These are phyloP conservation scores for Clanis bilineata DNA, from an alignment of 2,888 invertebrate species.

Conservation along the genomic window DNA sequence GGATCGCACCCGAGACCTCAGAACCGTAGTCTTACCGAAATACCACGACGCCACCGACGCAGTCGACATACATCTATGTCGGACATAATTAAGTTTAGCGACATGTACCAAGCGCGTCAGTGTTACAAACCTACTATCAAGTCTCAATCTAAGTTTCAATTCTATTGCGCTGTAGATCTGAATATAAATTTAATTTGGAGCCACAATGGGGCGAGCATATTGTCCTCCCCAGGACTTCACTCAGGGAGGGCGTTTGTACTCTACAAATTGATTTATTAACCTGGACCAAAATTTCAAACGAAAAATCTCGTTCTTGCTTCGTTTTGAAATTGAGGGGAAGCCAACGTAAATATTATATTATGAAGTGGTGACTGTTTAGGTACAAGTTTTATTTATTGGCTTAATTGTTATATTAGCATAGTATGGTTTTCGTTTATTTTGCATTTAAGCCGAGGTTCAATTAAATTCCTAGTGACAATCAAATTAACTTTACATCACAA, in stretches of 20 bases:
- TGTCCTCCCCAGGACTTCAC: constrained; percentile 50
- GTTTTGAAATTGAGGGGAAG: background rate
- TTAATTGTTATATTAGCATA: too few relatives aligned
- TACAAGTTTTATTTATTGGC: background rate
- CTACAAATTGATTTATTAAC: constrained; percentile 64
- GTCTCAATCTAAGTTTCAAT: constrained; percentile 65
- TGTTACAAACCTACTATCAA: constrained; percentile 25
- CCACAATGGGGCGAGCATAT: constrained; percentile 54
- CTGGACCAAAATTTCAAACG: constrained; percentile 38
- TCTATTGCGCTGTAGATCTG: constrained; percentile 60
- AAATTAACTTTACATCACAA: too few relatives aligned
- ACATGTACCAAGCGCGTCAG: background rate
- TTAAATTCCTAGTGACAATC: too few relatives aligned
- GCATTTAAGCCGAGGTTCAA: too few relatives aligned
- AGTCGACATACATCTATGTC: too few relatives aligned
- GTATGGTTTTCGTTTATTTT: too few relatives aligned
- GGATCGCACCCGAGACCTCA: too few relatives aligned
- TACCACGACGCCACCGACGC: too few relatives aligned
- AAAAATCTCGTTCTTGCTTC: constrained; percentile 35
- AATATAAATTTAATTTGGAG: constrained; percentile 68
- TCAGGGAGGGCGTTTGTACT: constrained; percentile 46
- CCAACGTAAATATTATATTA: background rate
- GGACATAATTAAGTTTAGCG: background rate
- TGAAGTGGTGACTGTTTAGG: background rate
- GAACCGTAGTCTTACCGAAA: too few relatives aligned